Evolutionary conservation across 1,140 invertebrate genomes (phyloP).

Genomic region (Drepana arcuata): DNA sequence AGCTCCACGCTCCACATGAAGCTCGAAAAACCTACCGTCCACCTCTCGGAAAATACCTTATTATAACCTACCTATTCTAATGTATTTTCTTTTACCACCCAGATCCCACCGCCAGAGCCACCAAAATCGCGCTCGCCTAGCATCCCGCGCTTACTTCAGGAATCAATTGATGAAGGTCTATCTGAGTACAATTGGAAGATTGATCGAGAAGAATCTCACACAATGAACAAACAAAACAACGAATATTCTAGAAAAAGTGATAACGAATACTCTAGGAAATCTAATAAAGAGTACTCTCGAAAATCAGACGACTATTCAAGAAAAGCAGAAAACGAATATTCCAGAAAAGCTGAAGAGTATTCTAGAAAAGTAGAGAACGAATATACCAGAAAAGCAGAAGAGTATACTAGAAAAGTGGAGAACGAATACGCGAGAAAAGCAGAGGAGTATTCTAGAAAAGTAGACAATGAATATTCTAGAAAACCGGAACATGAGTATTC

Average conservation of each 20-base stretch:
- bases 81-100: no score
- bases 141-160: conserved; percentile 62
- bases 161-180: conserved; percentile 52
- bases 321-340: not conserved
- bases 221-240: conserved; percentile 19
- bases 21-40: no score
- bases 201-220: conserved; percentile 41
- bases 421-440: not conserved
- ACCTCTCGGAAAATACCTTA: no score
- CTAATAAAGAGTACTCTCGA: not conserved
- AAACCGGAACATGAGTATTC: not conserved
- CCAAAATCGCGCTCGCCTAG: conserved; percentile 63
- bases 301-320: not conserved
- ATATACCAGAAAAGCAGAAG: not conserved
- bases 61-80: no score
- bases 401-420: not conserved
- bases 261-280: conserved; percentile 73
- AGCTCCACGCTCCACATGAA: no score
- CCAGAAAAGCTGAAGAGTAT: not conserved
- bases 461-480: not conserved
- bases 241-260: conserved; percentile 9
- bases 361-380: not conserved
- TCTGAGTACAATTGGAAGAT: conserved; percentile 66
- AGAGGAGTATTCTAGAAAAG: not conserved
- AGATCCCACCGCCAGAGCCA: conserved; percentile 73